phyloP scores from a whole-genome alignment of 2,888 invertebrate species.

The Meliscaeva auricollis region DNA sequence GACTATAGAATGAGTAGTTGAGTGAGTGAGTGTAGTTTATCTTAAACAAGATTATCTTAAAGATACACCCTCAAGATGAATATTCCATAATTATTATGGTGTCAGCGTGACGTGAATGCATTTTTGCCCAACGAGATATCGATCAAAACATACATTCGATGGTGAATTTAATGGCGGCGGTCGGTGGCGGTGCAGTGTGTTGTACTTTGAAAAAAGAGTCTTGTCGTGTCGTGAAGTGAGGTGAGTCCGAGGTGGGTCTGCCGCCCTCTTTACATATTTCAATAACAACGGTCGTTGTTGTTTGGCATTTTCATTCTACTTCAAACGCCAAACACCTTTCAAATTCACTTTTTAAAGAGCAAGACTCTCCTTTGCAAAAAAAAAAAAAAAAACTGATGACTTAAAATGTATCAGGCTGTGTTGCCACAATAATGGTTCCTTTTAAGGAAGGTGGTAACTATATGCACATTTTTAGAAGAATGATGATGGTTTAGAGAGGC shows the following conservation, averaged over 20 bases:
- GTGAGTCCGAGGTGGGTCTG: constrained; percentile 26
- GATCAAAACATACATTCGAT: constrained; percentile 54
- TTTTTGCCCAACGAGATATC: constrained; percentile 58
- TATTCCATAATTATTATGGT: constrained; percentile 72
- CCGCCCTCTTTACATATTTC: constrained; percentile 63
- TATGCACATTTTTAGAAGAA: constrained; percentile 8
- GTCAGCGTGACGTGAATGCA: constrained; percentile 66
- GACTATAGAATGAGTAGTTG: constrained; percentile 11
- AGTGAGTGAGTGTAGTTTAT: constrained; percentile 36
- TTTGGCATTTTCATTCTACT: constrained; percentile 46
- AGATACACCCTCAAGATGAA: constrained; percentile 74
- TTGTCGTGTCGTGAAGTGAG: constrained; percentile 8
- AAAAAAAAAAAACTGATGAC: constrained; percentile 21
- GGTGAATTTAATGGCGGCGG: not conserved
- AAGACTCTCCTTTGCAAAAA: constrained; percentile 23
- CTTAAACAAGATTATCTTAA: constrained; percentile 64
- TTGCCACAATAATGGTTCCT: constrained; percentile 52
- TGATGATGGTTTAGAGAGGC: not conserved
- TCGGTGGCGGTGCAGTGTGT: not conserved
- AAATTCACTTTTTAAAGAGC: constrained; percentile 61
- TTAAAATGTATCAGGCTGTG: constrained; percentile 33
- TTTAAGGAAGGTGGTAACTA: constrained; percentile 66
- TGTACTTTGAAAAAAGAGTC: constrained; percentile 30
- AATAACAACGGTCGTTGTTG: constrained; percentile 4
- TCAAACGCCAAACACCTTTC: constrained; percentile 69